Evolutionary conservation across 2,888 invertebrate species (phyloP).

Genomic region (Catocala fraxini): DNA sequence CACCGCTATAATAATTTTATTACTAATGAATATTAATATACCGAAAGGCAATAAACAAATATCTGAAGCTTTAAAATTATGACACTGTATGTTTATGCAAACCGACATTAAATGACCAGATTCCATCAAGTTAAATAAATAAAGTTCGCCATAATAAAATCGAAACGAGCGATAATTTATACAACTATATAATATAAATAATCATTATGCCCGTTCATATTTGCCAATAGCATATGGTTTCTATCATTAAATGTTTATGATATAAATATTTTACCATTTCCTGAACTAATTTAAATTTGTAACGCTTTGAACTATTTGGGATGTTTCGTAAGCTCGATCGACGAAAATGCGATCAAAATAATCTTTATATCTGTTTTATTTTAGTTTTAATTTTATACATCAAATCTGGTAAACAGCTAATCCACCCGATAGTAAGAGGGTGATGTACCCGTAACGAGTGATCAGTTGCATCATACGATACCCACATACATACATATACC

Average conservation of each 20-base stretch:
- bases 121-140: constrained; percentile 31
- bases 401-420: no score
- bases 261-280: constrained; percentile 41
- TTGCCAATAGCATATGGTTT: constrained; percentile 46
- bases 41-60: neutral
- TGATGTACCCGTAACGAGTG: no score
- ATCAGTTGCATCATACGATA: no score
- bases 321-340: neutral
- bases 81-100: neutral
- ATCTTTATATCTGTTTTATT: neutral
- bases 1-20: no score
- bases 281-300: constrained; percentile 20
- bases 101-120: constrained; percentile 9
- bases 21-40: neutral
- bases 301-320: constrained; percentile 10
- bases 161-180: constrained; percentile 35
- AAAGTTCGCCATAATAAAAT: constrained; percentile 22
- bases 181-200: constrained; percentile 34
- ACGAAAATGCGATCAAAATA: neutral
- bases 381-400: no score
- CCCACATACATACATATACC: no score
- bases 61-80: neutral
- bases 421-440: no score
- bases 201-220: constrained; percentile 28
- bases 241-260: constrained; percentile 23